Evolutionary conservation across 2,888 invertebrate species (phyloP).

Genomic region (Pseudococcus viburni): DNA sequence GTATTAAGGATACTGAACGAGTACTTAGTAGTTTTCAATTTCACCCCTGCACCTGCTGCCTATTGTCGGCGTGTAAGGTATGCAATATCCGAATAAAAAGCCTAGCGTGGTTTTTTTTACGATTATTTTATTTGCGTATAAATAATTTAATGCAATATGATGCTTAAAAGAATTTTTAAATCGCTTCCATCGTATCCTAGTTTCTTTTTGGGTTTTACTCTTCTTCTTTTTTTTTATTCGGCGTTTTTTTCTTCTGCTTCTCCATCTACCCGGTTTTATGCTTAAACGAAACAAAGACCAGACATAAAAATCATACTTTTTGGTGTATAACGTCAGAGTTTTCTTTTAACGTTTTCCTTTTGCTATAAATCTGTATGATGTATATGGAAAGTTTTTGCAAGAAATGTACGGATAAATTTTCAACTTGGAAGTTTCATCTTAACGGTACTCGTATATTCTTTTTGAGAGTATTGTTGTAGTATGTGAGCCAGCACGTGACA

Average conservation of each 20-base stretch:
- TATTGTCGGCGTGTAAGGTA: not conserved
- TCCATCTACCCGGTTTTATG: constrained; percentile 11
- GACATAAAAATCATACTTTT: constrained; percentile 55
- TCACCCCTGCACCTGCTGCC: not conserved
- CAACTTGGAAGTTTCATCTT: constrained; percentile 52
- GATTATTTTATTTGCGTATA: constrained; percentile 55
- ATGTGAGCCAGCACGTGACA: constrained; percentile 47
- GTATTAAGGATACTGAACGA: constrained; percentile 4
- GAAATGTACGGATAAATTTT: constrained; percentile 52
- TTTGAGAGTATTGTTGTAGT: constrained; percentile 32
- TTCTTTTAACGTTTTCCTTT: constrained; percentile 57
- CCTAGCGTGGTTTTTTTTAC: not conserved
- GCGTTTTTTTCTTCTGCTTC: not conserved
- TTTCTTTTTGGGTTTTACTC: not conserved
- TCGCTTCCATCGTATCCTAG: constrained; percentile 37
- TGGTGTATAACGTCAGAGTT: constrained; percentile 57
- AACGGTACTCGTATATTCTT: constrained; percentile 52
- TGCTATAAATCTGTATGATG: constrained; percentile 54
- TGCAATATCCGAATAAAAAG: not conserved
- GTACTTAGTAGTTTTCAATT: not conserved
- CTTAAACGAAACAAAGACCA: constrained; percentile 55
- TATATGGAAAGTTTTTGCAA: constrained; percentile 50
- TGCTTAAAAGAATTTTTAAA: constrained; percentile 52
- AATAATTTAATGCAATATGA: constrained; percentile 51
- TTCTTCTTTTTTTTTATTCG: not conserved